These are phyloP conservation scores for Chrysolina oricalcia DNA, from an alignment of 2,888 invertebrate genomes.

Conservation along the genomic window DNA sequence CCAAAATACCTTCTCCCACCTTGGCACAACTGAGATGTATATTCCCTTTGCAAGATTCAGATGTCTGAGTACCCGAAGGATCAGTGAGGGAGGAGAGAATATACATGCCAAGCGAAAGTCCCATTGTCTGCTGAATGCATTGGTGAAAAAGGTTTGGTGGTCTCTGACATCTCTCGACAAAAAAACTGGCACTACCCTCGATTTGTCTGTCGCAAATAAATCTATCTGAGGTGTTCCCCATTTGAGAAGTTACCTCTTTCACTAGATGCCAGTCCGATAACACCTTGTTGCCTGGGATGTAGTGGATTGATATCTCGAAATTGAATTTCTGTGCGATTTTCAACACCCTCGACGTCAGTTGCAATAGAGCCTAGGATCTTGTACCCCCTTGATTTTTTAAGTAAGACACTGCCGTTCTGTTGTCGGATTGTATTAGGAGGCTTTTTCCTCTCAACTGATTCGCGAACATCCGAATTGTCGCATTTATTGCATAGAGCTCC, in stretches of 20 bases:
- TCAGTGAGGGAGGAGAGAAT: constrained; percentile 61
- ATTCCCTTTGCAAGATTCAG: constrained; percentile 53
- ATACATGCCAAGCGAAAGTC: constrained; percentile 53
- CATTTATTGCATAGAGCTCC: not conserved
- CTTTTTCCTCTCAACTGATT: constrained; percentile 19
- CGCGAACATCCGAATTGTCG: constrained; percentile 16
- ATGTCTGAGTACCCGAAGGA: constrained; percentile 57
- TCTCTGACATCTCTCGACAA: constrained; percentile 44
- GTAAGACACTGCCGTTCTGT: too few relatives aligned
- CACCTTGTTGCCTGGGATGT: constrained; percentile 40
- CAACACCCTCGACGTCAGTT: constrained; percentile 2
- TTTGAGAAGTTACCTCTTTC: not conserved
- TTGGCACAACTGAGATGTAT: constrained; percentile 41
- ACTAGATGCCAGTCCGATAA: constrained; percentile 59
- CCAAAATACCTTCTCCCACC: constrained; percentile 56
- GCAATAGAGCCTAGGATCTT: constrained; percentile 32
- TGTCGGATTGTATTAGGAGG: constrained; percentile 50
- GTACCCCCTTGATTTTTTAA: constrained; percentile 50
- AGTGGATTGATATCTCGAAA: constrained; percentile 40
- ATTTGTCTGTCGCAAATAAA: constrained; percentile 46
- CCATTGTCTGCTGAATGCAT: constrained; percentile 54
- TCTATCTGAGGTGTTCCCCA: constrained; percentile 53
- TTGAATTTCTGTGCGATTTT: not conserved
- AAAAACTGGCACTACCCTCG: constrained; percentile 46
- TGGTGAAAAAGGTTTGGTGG: constrained; percentile 38